phyloP scores from a whole-genome alignment of 2,113 vertebrate species.

The Urocolius indicus region DNA sequence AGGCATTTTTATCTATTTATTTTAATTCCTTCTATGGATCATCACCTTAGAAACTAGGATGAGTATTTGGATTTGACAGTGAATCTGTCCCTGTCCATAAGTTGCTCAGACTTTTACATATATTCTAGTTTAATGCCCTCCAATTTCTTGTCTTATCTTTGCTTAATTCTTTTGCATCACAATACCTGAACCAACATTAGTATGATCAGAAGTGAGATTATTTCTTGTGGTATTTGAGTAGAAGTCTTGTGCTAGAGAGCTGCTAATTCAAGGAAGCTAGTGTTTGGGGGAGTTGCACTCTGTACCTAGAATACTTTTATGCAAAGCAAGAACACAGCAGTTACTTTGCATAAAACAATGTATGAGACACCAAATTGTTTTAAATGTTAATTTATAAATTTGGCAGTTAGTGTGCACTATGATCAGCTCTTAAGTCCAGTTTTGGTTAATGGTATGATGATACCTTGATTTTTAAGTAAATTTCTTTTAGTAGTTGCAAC shows the following conservation, averaged over 20 bases:
- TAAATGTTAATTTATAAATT: neutral
- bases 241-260: neutral
- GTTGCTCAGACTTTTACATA: neutral
- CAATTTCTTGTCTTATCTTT: neutral
- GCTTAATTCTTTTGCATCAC: neutral
- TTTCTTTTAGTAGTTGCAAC: neutral
- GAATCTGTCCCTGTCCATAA: neutral
- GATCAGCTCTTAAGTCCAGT: neutral
- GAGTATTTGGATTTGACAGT: neutral
- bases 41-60: neutral
- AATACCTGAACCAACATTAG: neutral
- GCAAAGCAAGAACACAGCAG: neutral
- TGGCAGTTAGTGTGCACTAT: neutral
- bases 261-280: accelerated
- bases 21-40: neutral
- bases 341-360: neutral
- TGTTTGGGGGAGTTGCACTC: neutral
- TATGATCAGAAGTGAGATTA: neutral
- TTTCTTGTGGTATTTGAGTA: neutral
- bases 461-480: neutral
- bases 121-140: neutral
- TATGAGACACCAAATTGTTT: neutral
- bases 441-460: neutral
- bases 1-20: neutral
- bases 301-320: neutral